Percentiles rank a stretch among this genome's conserved stretches.
phyloP scores from a whole-genome alignment of 2,113 vertebrate genomes.

The Morone saxatilis region DNA sequence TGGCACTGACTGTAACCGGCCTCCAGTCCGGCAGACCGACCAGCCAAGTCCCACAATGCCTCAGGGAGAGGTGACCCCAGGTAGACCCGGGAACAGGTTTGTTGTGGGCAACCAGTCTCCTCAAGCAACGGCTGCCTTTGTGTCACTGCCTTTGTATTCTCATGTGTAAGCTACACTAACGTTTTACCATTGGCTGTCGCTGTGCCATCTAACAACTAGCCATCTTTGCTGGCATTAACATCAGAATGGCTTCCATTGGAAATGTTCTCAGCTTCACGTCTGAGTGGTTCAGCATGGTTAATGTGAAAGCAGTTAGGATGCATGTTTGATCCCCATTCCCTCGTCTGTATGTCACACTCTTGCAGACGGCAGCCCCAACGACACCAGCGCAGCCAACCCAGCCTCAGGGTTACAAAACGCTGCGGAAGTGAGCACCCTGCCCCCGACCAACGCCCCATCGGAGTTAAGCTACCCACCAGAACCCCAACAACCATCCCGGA shows the following conservation, averaged over 20 bases:
- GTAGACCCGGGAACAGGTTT: conserved; percentile 61
- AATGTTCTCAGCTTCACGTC: conserved; percentile 63
- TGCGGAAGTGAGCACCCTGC: conserved; percentile 92
- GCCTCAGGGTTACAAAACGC: conserved; percentile 93
- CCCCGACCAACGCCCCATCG: conserved; percentile 83
- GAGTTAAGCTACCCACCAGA: conserved; percentile 93
- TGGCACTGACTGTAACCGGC: conserved; percentile 38
- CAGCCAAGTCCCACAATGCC: neutral
- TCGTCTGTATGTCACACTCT: conserved; percentile 84
- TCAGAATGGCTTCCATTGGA: conserved; percentile 72
- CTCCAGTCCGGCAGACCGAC: conserved; percentile 7
- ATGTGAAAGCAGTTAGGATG: conserved; percentile 44
- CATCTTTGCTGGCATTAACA: conserved; percentile 71
- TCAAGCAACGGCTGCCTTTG: conserved; percentile 67
- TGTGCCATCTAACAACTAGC: conserved; percentile 64
- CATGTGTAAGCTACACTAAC: conserved; percentile 59
- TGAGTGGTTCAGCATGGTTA: conserved; percentile 66
- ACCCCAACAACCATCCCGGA: conserved; percentile 92
- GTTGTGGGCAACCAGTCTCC: conserved; percentile 53
- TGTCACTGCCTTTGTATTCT: conserved; percentile 65
- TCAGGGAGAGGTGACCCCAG: conserved; percentile 37
- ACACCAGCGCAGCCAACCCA: conserved; percentile 85
- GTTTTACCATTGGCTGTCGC: conserved; percentile 63
- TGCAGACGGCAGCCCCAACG: conserved; percentile 92
- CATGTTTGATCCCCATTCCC: conserved; percentile 78